Evolutionary conservation across 2,113 vertebrate species (phyloP).

Genomic region (Ellobius talpinus): DNA sequence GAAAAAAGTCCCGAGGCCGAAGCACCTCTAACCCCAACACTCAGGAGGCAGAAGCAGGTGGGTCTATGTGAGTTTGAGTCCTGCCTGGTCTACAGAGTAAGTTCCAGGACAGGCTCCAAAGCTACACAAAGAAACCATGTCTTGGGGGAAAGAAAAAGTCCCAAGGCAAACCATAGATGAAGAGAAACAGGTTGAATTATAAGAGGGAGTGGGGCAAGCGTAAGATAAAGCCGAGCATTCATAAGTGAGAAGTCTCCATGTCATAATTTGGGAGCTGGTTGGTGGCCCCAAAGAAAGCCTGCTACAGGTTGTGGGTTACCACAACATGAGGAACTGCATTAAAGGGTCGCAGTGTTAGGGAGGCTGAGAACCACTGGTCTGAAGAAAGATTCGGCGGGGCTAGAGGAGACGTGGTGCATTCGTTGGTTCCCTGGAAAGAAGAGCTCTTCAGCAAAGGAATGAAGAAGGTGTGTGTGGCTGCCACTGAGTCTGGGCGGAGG

Average conservation of each 20-base stretch:
- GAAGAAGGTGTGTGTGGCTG: neutral
- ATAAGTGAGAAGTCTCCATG: neutral
- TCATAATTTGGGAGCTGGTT: neutral
- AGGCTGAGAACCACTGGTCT: neutral
- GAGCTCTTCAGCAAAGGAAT: neutral
- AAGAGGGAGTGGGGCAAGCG: neutral
- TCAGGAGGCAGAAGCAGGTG: no score
- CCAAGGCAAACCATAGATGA: neutral
- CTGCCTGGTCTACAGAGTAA: no score
- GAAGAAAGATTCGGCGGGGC: neutral
- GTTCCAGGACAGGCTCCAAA: no score
- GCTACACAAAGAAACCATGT: no score
- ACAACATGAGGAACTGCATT: neutral
- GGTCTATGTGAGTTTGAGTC: no score
- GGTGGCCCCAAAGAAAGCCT: neutral
- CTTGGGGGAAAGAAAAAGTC: neutral
- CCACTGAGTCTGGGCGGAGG: neutral
- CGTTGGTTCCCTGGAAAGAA: neutral
- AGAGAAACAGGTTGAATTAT: neutral
- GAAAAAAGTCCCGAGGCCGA: neutral
- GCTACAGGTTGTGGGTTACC: neutral
- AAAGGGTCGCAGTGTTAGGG: neutral
- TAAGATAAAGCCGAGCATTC: neutral
- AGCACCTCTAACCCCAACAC: no score
- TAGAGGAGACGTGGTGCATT: neutral